Percentiles rank a stretch among this genome's conserved stretches.
Conservation (phyloP, 2,888 invertebrate species). For the Axea sp. region DNA sequence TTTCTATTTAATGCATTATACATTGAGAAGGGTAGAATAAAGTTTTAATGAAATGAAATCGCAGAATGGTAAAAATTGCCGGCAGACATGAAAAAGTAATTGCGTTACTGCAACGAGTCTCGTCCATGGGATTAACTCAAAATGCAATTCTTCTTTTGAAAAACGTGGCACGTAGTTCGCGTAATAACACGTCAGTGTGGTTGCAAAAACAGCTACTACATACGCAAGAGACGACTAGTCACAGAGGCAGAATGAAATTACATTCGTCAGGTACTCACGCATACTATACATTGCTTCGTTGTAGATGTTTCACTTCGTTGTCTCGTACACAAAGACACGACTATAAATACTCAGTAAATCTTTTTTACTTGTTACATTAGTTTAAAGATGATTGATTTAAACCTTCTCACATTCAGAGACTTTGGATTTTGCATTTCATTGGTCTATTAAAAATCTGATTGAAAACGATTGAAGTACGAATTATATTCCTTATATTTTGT, state of each 20-base stretch:
- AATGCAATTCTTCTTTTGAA: slow-evolving; percentile 63
- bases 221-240: slow-evolving; percentile 53
- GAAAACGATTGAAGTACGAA: too few species aligned
- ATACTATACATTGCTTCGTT: slow-evolving; percentile 18
- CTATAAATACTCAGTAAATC: slow-evolving; percentile 9
- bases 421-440: too few species aligned
- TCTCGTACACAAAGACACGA: slow-evolving; percentile 4
- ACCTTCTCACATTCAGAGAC: too few species aligned
- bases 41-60: slow-evolving; percentile 62
- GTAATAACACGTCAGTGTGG: slow-evolving; percentile 63
- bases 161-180: slow-evolving; percentile 60
- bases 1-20: slow-evolving; percentile 36
- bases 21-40: slow-evolving; percentile 39
- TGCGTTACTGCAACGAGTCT: slow-evolving; percentile 60
- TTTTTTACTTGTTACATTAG: too few species aligned
- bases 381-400: too few species aligned
- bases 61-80: slow-evolving; percentile 60
- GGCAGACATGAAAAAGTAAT: slow-evolving; percentile 62
- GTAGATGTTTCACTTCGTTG: slow-evolving; percentile 23
- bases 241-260: slow-evolving; percentile 52
- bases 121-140: slow-evolving; percentile 58
- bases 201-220: slow-evolving; percentile 54
- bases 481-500: too few species aligned
- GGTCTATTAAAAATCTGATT: too few species aligned
- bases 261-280: slow-evolving; percentile 59